Evolutionary conservation across 92 coral and sea anemone species (phyloP).

Genomic region (Heteractis magnifica): DNA sequence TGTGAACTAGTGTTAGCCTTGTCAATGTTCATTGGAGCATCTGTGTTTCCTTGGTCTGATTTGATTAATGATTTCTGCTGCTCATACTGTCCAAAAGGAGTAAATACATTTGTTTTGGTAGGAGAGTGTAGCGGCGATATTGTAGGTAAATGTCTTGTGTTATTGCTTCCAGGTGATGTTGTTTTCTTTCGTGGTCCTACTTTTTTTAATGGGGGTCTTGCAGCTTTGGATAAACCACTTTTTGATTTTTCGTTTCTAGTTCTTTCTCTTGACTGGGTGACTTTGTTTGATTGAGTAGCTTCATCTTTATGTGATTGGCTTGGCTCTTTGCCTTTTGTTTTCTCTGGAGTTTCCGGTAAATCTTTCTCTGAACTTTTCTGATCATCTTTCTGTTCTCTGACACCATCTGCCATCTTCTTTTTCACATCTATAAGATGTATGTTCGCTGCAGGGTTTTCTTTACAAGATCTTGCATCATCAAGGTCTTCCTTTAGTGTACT

Average conservation of each 20-base stretch:
- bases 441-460: neutral
- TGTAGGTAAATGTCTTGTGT: slow-evolving; percentile 2
- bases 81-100: slow-evolving; percentile 23
- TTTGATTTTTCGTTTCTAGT: neutral
- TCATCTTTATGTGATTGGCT: neutral
- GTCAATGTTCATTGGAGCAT: slow-evolving; percentile 34
- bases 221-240: neutral
- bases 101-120: slow-evolving; percentile 10
- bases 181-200: slow-evolving; percentile 13
- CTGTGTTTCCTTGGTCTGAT: neutral
- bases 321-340: neutral
- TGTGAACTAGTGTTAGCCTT: neutral
- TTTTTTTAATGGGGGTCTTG: slow-evolving; percentile 24
- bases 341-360: neutral
- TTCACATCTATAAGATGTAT: neutral
- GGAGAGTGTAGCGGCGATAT: neutral
- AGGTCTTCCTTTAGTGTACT: neutral
- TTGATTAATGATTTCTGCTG: neutral
- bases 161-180: neutral
- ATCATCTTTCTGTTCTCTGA: neutral
- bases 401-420: neutral
- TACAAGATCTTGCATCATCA: slow-evolving; percentile 7
- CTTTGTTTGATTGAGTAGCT: neutral
- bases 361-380: neutral
- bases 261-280: neutral